phyloP scores from a whole-genome alignment of 2,797 vertebrate genomes.

The Erithacus rubecula region DNA sequence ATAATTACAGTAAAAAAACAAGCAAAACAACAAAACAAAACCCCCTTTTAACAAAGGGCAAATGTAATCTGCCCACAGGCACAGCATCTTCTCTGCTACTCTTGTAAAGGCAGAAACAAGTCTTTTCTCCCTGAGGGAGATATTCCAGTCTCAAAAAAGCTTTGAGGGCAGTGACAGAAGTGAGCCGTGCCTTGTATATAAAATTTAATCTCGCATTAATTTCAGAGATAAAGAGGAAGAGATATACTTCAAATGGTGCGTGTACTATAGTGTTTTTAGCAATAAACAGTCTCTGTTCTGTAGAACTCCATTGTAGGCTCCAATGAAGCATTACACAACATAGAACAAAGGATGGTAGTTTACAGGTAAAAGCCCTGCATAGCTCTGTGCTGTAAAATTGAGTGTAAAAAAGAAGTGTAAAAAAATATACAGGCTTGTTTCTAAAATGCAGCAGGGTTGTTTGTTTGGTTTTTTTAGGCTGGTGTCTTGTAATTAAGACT shows the following conservation, averaged over 20 bases:
- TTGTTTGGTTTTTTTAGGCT: neutral
- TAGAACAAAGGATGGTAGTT: neutral
- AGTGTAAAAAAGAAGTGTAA: neutral
- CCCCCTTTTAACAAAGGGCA: neutral
- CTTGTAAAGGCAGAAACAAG: neutral
- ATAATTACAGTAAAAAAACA: neutral
- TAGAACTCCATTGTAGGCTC: neutral
- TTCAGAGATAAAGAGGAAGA: neutral
- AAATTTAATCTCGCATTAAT: neutral
- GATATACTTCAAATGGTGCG: fast-evolving
- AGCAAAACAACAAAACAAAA: neutral
- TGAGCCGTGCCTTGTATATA: neutral
- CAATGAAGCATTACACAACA: neutral
- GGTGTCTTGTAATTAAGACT: neutral
- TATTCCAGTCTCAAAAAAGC: neutral
- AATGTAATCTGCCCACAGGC: neutral
- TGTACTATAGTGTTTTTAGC: neutral
- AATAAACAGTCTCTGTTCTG: neutral
- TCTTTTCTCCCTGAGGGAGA: neutral
- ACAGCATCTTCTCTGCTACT: neutral
- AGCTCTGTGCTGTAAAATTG: neutral
- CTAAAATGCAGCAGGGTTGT: neutral
- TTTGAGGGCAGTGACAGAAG: neutral
- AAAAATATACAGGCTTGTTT: neutral
- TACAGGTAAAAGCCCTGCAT: neutral